phyloP scores from a whole-genome alignment of 2,797 vertebrate species.

The Discoglossus pictus region DNA sequence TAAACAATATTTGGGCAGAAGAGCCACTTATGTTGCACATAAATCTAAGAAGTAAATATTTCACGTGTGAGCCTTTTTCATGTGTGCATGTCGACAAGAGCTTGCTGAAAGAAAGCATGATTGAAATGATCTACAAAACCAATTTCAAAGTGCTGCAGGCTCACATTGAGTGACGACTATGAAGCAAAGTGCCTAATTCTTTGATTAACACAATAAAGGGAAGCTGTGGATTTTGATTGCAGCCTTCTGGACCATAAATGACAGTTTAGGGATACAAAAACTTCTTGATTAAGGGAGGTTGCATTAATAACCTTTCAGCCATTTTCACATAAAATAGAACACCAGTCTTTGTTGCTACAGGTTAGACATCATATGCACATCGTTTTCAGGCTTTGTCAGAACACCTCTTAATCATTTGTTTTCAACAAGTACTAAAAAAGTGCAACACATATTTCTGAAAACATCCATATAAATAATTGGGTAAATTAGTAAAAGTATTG shows the following conservation, averaged over 20 bases:
- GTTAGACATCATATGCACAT: slow-evolving; percentile 34
- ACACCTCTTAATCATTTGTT: slow-evolving; percentile 29
- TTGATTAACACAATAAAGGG: slow-evolving; percentile 70
- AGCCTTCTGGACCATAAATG: slow-evolving; percentile 65
- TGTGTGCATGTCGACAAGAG: slow-evolving; percentile 61
- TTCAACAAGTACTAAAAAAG: not conserved
- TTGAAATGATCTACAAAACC: slow-evolving; percentile 72
- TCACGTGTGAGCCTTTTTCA: slow-evolving; percentile 59
- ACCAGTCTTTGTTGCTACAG: slow-evolving; percentile 28
- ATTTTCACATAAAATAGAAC: slow-evolving; percentile 35
- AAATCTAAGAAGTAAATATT: slow-evolving; percentile 59
- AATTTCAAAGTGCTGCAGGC: slow-evolving; percentile 73
- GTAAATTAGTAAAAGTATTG: no score
- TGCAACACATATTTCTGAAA: no score
- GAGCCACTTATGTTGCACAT: slow-evolving; percentile 3
- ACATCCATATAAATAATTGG: no score
- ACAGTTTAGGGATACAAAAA: slow-evolving; percentile 62
- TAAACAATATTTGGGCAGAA: slow-evolving; percentile 24
- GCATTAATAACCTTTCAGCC: slow-evolving; percentile 40
- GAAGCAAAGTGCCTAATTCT: slow-evolving; percentile 72
- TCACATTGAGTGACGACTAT: slow-evolving; percentile 69
- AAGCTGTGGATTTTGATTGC: slow-evolving; percentile 70
- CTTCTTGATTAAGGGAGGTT: slow-evolving; percentile 44
- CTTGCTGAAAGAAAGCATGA: slow-evolving; percentile 60
- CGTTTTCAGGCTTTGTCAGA: slow-evolving; percentile 19